A percentile compares a stretch with the other conserved stretches of the same genome.
Evolutionary conservation across 92 coral and sea anemone species (phyloP).

Genomic region (Nematostella vectensis): DNA sequence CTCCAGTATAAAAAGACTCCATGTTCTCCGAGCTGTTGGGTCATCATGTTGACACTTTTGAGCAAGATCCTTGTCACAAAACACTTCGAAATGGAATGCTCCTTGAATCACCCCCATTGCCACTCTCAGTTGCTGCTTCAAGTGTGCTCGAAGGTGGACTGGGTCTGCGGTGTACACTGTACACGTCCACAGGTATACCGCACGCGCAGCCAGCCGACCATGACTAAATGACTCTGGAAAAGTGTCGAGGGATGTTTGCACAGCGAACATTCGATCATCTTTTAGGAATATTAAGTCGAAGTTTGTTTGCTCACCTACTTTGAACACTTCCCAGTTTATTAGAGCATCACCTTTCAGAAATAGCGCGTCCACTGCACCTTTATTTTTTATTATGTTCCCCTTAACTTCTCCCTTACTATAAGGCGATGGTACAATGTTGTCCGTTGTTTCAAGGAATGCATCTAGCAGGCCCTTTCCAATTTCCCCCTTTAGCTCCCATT

Average conservation of each 20-base stretch:
- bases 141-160: not conserved
- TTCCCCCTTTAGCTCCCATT: too few relatives aligned
- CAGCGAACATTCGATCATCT: not conserved
- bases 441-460: too few relatives aligned
- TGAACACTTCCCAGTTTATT: not conserved
- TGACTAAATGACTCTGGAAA: not conserved
- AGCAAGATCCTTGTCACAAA: not conserved
- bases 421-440: too few relatives aligned
- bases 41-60: not conserved
- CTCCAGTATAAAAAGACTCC: too few relatives aligned
- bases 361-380: not conserved
- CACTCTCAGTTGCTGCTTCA: not conserved
- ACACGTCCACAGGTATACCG: not conserved
- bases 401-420: not conserved
- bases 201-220: not conserved
- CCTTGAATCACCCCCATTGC: not conserved
- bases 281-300: not conserved
- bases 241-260: not conserved
- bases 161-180: not conserved
- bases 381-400: not conserved
- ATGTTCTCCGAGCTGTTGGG: too few relatives aligned
- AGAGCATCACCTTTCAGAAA: not conserved
- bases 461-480: too few relatives aligned
- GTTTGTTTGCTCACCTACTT: not conserved
- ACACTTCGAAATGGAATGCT: not conserved